A percentile compares a stretch with the other conserved stretches of the same genome.
phyloP scores from a whole-genome alignment of 1,140 invertebrate species.

The Palaemon carinicauda region DNA sequence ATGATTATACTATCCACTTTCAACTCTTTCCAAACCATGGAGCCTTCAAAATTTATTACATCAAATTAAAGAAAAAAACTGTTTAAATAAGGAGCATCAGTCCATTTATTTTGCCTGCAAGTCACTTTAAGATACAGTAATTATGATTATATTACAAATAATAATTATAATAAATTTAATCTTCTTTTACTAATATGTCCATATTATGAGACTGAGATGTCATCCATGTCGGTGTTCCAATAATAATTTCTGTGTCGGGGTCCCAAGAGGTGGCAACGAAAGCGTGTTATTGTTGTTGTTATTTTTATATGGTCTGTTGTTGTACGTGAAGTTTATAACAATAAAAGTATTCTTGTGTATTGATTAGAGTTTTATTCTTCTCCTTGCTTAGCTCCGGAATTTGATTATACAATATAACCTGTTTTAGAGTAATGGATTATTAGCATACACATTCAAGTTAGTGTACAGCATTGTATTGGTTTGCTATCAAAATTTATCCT shows the following conservation, averaged over 20 bases:
- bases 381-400: not conserved
- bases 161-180: too few species aligned
- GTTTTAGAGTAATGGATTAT: too few species aligned
- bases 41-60: too few species aligned
- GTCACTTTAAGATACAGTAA: too few species aligned
- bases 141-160: too few species aligned
- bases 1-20: not conserved
- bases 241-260: slow-evolving; percentile 34
- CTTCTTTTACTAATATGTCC: slow-evolving; percentile 9
- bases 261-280: slow-evolving; percentile 32
- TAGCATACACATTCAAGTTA: too few species aligned
- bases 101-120: too few species aligned
- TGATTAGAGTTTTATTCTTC: not conserved
- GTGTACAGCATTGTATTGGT: too few species aligned
- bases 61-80: too few species aligned
- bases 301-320: slow-evolving; percentile 48
- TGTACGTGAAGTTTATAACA: slow-evolving; percentile 43
- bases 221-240: slow-evolving; percentile 46
- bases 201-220: slow-evolving; percentile 26
- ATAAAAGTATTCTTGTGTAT: slow-evolving; percentile 47
- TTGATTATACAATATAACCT: too few species aligned
- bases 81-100: too few species aligned
- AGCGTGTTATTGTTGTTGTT: slow-evolving; percentile 48
- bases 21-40: not conserved
- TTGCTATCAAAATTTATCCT: too few species aligned